Evolutionary conservation across 2,797 vertebrate genomes (phyloP), one percentile per base, ranked within the genome.

Genomic region (Australoheros facetus): DNA sequence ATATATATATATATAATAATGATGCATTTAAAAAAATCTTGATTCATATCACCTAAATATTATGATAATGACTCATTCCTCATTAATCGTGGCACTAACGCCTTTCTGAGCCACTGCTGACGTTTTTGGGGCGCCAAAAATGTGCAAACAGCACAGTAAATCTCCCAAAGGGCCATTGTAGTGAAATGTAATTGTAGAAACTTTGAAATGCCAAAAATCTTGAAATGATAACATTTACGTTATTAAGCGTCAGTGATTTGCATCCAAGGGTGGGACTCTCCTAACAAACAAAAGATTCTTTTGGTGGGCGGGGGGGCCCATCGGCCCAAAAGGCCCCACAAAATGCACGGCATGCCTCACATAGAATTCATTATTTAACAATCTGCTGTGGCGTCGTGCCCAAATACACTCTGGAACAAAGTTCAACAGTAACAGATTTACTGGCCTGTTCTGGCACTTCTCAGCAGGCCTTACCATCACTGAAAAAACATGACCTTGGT

Each of bases 291-390:
- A 28, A 23, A 55, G 73, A 87, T 89, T 89, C 56, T 75, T 92
- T 59, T 4, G 42, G 39, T 28, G 87, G 85, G 90, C 62, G 85
- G 88, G 89, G 32, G 82, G 81, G 57, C 23, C 16, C 59, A 1
- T 39, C 3, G 16, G 79, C 51, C 16, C 58, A 51, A 77, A 56
- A 58, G 37, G 23, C 23, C 48, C 48, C 32, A 23, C 37, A 30
- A 73, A 77, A 83, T 37, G 57, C 34, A 75, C n/a, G 54, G 57
- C 78, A 81, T 85, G 80, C 79, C 58, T 83, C 69, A 60, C 71
- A 45, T 17, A 78, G 56, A 87, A 84, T 37, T 69, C 74, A 77
- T 75, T 78, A 88, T 85, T 83, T 73, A 89, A 92, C 59, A 23
- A 87, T 79, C 56, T 54, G 78, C 60, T 0, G 12, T 79, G 86